phyloP scores from a whole-genome alignment of 2,888 invertebrate species.

The Pinctada fucata region DNA sequence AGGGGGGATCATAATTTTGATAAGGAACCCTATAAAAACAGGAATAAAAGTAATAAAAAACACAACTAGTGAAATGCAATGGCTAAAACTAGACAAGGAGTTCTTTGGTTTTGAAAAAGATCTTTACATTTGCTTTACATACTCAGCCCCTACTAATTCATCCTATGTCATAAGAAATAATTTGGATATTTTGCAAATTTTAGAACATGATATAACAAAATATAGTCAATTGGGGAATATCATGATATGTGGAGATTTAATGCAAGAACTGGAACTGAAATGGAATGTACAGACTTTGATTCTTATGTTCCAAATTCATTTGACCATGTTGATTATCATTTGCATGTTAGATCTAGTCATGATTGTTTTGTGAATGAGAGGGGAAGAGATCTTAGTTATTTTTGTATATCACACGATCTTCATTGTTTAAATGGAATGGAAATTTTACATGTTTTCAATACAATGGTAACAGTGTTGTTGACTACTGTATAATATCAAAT shows the following conservation, averaged over 20 bases:
- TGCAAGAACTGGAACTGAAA: not conserved
- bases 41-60: not conserved
- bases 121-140: not conserved
- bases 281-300: not conserved
- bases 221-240: not conserved
- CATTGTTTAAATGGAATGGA: not conserved
- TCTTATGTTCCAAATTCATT: not conserved
- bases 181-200: not conserved
- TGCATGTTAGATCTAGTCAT: not conserved
- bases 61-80: not conserved
- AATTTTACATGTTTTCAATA: conserved; percentile 1
- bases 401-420: not conserved
- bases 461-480: not conserved
- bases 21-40: not conserved
- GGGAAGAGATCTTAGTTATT: not conserved
- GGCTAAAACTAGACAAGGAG: not conserved
- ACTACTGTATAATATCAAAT: not conserved
- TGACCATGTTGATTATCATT: not conserved
- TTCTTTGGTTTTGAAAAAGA: not conserved
- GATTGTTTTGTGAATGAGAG: not conserved
- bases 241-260: not conserved
- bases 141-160: not conserved
- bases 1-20: not conserved
- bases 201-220: not conserved
- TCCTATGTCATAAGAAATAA: not conserved